phyloP scores from a whole-genome alignment of 2,797 vertebrate species.

The Lacerta bilineata region DNA sequence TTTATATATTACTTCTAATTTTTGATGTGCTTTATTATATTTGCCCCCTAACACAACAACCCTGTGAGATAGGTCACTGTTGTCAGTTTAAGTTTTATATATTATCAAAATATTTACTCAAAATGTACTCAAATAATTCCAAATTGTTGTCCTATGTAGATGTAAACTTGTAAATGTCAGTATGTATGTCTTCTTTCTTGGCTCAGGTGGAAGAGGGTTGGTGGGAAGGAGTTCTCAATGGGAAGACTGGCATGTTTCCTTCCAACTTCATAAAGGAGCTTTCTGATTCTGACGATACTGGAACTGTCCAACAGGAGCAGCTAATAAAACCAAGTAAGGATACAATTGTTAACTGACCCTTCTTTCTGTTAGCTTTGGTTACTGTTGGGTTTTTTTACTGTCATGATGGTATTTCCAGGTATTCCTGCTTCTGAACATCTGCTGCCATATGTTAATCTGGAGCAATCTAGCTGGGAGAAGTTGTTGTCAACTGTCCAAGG shows the following conservation, averaged over 20 bases:
- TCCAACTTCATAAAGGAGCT: constrained; percentile 98
- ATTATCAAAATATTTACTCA: neutral
- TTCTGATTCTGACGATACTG: constrained; percentile 84
- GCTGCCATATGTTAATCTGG: constrained; percentile 33
- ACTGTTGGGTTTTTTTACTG: neutral
- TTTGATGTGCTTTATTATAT: neutral
- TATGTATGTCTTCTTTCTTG: constrained; percentile 46
- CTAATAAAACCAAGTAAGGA: constrained; percentile 89
- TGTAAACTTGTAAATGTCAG: neutral
- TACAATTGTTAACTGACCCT: neutral
- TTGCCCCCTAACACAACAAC: neutral
- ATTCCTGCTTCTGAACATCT: constrained; percentile 29
- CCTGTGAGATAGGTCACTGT: neutral
- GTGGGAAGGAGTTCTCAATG: constrained; percentile 95
- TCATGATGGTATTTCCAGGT: neutral
- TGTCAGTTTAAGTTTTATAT: neutral
- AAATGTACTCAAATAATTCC: neutral
- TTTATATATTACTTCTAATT: neutral
- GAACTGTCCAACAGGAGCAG: constrained; percentile 89
- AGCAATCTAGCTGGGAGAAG: constrained; percentile 20
- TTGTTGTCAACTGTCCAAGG: neutral
- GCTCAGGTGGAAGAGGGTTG: constrained; percentile 96
- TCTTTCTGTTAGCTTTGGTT: constrained; percentile 19
- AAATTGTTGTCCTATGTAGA: neutral
- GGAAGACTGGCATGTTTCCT: constrained; percentile 96